Conservation (phyloP, 2,797 vertebrate species). For the Mormyrops attenuatus region DNA sequence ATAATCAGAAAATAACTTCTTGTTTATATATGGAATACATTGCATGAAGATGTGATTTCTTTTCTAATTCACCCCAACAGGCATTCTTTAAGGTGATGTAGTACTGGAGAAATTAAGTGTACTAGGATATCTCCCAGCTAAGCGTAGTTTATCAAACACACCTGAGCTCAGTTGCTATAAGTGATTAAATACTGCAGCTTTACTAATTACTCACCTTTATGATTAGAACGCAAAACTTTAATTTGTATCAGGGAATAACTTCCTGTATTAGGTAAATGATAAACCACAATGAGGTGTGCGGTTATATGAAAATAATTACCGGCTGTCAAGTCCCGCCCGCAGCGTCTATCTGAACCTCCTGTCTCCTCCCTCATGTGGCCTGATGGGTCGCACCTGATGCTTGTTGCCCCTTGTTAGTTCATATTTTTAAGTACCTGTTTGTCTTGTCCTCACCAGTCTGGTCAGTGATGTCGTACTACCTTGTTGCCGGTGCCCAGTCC, state of each 20-base stretch:
- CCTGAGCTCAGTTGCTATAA: background rate
- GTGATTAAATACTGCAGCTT: background rate
- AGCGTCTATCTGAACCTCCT: background rate
- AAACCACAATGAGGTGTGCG: background rate
- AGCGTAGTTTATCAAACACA: background rate
- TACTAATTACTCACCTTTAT: background rate
- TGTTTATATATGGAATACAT: background rate
- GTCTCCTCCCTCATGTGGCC: background rate
- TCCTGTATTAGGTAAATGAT: background rate
- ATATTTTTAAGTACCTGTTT: background rate
- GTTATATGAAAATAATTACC: too few species aligned
- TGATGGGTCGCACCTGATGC: background rate
- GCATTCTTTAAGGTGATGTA: background rate
- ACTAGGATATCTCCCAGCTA: background rate
- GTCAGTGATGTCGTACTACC: background rate
- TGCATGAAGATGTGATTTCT: background rate
- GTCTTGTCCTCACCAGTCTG: background rate
- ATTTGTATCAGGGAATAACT: background rate
- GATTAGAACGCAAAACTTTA: background rate
- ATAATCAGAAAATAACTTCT: background rate
- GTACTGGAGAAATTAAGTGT: background rate
- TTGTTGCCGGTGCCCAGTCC: background rate
- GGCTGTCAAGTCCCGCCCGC: background rate
- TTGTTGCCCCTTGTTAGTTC: background rate
- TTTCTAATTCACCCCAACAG: background rate